Evolutionary conservation across 2,888 invertebrate species (phyloP).

Genomic region (Dryobotodes eremita): DNA sequence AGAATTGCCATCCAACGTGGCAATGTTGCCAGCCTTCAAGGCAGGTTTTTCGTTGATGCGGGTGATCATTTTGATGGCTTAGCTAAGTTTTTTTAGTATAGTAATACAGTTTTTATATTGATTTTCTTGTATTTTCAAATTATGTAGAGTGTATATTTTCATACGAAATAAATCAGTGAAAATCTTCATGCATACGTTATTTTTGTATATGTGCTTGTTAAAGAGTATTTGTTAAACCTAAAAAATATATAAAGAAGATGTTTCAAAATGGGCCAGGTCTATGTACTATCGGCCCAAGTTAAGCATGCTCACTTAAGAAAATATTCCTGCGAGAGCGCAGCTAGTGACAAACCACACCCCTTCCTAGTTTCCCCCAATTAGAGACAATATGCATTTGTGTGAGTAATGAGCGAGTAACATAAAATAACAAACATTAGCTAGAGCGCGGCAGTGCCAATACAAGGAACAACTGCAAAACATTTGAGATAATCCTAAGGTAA

Average conservation of each 20-base stretch:
- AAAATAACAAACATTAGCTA: too few relatives aligned
- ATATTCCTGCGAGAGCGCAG: too few relatives aligned
- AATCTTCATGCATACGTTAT: neutral
- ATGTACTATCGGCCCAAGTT: too few relatives aligned
- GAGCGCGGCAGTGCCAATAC: too few relatives aligned
- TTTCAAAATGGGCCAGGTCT: neutral
- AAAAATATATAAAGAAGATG: conserved; percentile 3
- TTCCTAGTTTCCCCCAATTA: too few relatives aligned
- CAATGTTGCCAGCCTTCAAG: neutral
- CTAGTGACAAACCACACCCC: too few relatives aligned
- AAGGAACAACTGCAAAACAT: too few relatives aligned
- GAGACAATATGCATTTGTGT: too few relatives aligned
- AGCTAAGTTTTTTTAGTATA: neutral
- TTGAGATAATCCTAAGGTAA: too few relatives aligned
- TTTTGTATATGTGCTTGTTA: conserved; percentile 5
- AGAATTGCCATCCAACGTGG: neutral
- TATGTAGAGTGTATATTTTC: neutral
- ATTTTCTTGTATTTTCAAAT: neutral
- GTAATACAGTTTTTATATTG: neutral
- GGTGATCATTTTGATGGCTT: neutral
- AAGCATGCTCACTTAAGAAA: too few relatives aligned
- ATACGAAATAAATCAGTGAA: neutral
- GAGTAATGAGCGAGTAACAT: too few relatives aligned
- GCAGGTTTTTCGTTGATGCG: neutral
- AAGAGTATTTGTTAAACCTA: conserved; percentile 36